A percentile compares a stretch with the other conserved stretches of the same genome.
These are phyloP conservation scores for Mixornis gularis DNA, from an alignment of 2,113 vertebrate genomes.

Conservation along the genomic window DNA sequence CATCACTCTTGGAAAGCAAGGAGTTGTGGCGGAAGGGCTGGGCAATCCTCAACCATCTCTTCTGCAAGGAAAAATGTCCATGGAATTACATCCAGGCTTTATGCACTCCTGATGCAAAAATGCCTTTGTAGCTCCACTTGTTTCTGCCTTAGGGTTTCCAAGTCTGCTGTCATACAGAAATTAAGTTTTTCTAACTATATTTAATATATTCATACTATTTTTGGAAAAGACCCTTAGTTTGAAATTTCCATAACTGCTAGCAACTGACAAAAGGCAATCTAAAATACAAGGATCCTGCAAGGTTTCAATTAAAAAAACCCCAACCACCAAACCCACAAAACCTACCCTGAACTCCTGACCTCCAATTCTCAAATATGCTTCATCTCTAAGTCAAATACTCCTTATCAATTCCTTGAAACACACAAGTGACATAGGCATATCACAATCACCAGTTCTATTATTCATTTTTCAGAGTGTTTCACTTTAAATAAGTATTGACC, in stretches of 20 bases:
- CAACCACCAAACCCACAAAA: neutral
- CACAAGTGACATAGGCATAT: neutral
- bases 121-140: neutral
- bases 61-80: neutral
- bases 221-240: neutral
- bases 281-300: neutral
- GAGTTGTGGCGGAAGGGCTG: neutral
- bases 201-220: neutral
- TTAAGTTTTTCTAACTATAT: neutral
- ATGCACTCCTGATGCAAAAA: neutral
- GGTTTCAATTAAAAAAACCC: neutral
- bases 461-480: neutral
- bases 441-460: neutral
- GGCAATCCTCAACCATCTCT: neutral
- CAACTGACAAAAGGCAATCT: neutral
- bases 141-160: neutral
- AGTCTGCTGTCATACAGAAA: neutral
- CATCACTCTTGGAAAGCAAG: neutral
- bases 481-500: neutral
- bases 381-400: neutral
- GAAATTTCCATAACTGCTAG: neutral
- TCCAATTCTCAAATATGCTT: neutral
- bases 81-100: neutral
- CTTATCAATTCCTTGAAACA: conserved; percentile 4
- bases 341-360: neutral